These are phyloP conservation scores for Syritta pipiens DNA, from an alignment of 2,888 invertebrate species.

Conservation along the genomic window DNA sequence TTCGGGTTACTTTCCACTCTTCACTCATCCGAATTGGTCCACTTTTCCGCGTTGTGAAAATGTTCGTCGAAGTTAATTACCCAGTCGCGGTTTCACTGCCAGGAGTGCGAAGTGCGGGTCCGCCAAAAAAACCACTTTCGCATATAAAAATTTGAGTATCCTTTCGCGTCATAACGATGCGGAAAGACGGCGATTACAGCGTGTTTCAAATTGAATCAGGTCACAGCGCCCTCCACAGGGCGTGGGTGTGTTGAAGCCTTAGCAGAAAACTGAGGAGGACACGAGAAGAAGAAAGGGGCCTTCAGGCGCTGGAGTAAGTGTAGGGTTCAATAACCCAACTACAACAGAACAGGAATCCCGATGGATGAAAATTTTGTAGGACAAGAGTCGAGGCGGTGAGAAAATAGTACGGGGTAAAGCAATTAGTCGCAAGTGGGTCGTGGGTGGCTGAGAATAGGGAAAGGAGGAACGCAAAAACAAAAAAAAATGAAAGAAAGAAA, in stretches of 20 bases:
- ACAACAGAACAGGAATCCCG: no score
- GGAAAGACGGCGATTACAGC: conserved; percentile 58
- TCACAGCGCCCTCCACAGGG: conserved; percentile 51
- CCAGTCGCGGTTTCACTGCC: neutral
- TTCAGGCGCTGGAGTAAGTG: conserved; percentile 34
- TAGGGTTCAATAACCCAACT: conserved; percentile 55
- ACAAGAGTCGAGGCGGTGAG: neutral
- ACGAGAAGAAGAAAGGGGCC: conserved; percentile 15
- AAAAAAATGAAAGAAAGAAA: conserved; percentile 31
- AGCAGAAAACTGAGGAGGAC: conserved; percentile 5
- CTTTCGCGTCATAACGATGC: conserved; percentile 4
- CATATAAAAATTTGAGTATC: conserved; percentile 15
- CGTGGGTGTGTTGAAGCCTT: conserved; percentile 17
- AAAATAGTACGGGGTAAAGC: conserved; percentile 44
- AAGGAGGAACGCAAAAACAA: neutral
- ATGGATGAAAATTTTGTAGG: conserved; percentile 41
- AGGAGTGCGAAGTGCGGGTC: neutral
- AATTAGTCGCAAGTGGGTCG: conserved; percentile 60
- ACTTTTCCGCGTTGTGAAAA: conserved; percentile 29
- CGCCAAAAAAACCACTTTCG: neutral
- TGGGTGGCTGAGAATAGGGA: neutral
- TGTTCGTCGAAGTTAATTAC: conserved; percentile 47
- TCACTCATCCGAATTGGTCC: conserved; percentile 37
- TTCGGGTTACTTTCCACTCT: conserved; percentile 2
- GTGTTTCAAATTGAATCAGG: conserved; percentile 64